Evolutionary conservation across 2,113 vertebrate genomes (phyloP).

Genomic region (Ceyx melanurus): DNA sequence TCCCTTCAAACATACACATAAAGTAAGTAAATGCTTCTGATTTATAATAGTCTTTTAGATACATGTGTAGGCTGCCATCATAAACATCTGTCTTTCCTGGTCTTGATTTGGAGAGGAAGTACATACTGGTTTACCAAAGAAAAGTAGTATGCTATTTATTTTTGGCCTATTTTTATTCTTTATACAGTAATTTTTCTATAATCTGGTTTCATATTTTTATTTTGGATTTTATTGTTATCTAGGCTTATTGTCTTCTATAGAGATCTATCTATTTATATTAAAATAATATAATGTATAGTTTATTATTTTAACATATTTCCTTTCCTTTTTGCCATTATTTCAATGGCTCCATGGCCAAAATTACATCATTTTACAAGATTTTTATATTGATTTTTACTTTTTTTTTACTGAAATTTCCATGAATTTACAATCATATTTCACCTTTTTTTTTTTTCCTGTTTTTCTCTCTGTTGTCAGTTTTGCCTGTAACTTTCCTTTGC

Average conservation of each 20-base stretch:
- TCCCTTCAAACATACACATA: not conserved
- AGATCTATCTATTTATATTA: not conserved
- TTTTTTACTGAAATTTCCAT: not conserved
- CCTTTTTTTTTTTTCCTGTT: not conserved
- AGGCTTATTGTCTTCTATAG: not conserved
- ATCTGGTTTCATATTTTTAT: not conserved
- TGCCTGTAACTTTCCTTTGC: not conserved
- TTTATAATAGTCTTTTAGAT: not conserved
- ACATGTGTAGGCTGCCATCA: not conserved
- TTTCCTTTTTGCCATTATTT: not conserved
- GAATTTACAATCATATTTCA: not conserved
- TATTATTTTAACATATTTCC: too few species aligned
- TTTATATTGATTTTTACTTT: not conserved
- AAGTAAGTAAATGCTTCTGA: not conserved
- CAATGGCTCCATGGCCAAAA: not conserved
- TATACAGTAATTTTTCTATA: not conserved
- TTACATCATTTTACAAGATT: not conserved
- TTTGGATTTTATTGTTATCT: not conserved
- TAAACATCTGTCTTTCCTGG: not conserved
- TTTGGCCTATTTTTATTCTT: not conserved
- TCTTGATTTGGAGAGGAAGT: not conserved
- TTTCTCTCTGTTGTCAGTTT: not conserved
- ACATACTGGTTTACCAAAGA: not conserved
- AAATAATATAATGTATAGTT: too few species aligned
- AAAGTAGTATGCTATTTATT: not conserved